Evolutionary conservation across 2,113 vertebrate genomes (phyloP), one percentile per base, ranked within the genome.

Genomic region (Sinocyclocheilus anophthalmus): DNA sequence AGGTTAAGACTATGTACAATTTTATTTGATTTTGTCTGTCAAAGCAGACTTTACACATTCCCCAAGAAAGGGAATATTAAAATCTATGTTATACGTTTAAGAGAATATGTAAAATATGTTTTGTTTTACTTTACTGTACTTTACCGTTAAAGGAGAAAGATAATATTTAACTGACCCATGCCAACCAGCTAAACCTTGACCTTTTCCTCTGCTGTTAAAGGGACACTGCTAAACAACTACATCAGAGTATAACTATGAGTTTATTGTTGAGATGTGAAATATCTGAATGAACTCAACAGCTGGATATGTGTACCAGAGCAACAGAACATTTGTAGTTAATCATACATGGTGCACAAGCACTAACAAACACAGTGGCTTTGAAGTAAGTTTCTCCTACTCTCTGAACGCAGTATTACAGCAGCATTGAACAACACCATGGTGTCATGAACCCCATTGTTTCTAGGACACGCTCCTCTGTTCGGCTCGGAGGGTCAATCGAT

Each of bases 401-500:
- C 16, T 50, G 69, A 73, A 39, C 14, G 10, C 33, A 33, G 48
- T 75, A 81, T 69, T 76, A 79, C 84, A 85, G 75, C 77, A 73
- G 53, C 50, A 85, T 88, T 87, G 87, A 90, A 83, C 78, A 92
- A 90, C 87, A 67, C 53, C 67, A 42, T n/a, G 86, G 79, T 86
- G 89, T 88, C 76, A 9, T 22, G 30, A 63, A 84, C 85, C 86
- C 80, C 67, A 85, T 89, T 90, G 91, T 91, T 93, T 88, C 90
- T 84, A 50, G 50, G 88, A 89, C 90, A 89, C 83, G 4, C 80
- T 84, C 59, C 91, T 90, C 84, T 72, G 85, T 87, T 75, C 16
- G 70, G 81, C 88, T 53, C 67, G 83, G 57, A 39, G 75, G 91
- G 91, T 90, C 92, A 90, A 92, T 92, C 89, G 89, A 92, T 94